phyloP scores from a whole-genome alignment of 2,113 vertebrate genomes.

The Percina caprodes region DNA sequence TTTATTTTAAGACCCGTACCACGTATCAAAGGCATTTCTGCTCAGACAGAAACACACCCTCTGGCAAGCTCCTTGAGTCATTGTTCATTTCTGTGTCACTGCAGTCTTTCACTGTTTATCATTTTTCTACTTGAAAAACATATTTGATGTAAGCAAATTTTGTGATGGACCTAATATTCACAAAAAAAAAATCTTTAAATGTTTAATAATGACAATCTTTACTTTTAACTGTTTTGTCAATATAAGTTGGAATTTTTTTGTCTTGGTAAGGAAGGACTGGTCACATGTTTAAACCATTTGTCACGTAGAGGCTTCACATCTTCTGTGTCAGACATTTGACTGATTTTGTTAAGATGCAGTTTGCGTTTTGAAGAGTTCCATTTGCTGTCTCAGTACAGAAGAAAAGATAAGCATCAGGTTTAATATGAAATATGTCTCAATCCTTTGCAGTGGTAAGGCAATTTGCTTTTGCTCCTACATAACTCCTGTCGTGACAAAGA shows the following conservation, averaged over 20 bases:
- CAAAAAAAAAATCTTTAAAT: too few species aligned
- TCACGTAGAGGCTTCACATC: neutral
- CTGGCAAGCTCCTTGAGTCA: neutral
- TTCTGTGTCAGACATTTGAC: neutral
- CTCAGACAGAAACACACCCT: neutral
- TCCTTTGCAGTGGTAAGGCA: neutral
- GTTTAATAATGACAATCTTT: neutral
- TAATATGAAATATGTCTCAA: constrained; percentile 21
- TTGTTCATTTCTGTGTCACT: constrained; percentile 18
- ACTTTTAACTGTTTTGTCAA: neutral
- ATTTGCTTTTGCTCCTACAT: neutral
- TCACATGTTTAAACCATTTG: neutral
- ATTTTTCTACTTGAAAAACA: neutral
- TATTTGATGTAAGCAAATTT: neutral
- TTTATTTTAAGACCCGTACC: constrained; percentile 12
- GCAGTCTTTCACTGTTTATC: neutral
- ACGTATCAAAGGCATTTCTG: neutral
- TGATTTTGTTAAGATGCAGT: constrained; percentile 11
- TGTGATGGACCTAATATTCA: neutral
- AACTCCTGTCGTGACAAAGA: neutral
- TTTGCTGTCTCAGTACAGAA: constrained; percentile 10
- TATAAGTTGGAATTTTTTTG: neutral
- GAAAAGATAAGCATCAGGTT: constrained; percentile 14
- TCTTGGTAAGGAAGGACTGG: neutral
- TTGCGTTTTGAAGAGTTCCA: constrained; percentile 12